Base-by-base conservation (phyloP, 2,797 vertebrate genomes). In the Bradypodion pumilum region DNA sequence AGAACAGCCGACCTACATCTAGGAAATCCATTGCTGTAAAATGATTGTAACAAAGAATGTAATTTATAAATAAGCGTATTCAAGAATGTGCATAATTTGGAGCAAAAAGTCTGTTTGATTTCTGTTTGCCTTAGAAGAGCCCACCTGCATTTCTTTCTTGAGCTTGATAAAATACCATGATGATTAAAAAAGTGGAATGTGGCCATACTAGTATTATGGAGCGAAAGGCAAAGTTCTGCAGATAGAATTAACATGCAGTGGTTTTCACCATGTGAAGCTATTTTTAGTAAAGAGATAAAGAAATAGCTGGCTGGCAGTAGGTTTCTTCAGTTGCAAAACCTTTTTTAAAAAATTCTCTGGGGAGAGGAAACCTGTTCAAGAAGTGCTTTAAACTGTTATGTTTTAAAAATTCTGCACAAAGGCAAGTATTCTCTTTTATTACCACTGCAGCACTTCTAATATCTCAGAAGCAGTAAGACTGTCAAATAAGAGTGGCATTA, bases 41-140 rank as follows among this genome's bases (percentile, higher is more conserved):
- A 44, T 35, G 5, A n/a, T 46, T 59, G 5, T 46, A 7, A 62
- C 27, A 68, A 25, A 13, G 40, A 10, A 37, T 62, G 49, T 59
- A 74, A 27, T 7, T n/a, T 63, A n/a, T 42, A 66, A 19, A n/a
- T 81, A n/a, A 80, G 16, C 27, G 37, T 5, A 56, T 46, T 70
- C 37, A 42, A 78, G 19, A 19, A 15, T 29, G 29, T 35, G 12
- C 69, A 78, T 82, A 35, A 62, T 62, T 12, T 63, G 76, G 52
- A 32, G 84, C 68, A 80, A 88, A 85, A 89, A 76, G 68, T 78
- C 56, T 70, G 85, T 63, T 44, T 49, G 49, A 46, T 23, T 60
- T 25, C 56, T 80, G n/a, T 69, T 83, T 81, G 27, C 76, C 42
- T 82, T 82, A 56, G 29, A 70, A 65, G 44, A 65, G 65, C 76